These are phyloP conservation scores for Steromphala cineraria DNA, from an alignment of 2,888 invertebrate genomes.

Conservation along the genomic window DNA sequence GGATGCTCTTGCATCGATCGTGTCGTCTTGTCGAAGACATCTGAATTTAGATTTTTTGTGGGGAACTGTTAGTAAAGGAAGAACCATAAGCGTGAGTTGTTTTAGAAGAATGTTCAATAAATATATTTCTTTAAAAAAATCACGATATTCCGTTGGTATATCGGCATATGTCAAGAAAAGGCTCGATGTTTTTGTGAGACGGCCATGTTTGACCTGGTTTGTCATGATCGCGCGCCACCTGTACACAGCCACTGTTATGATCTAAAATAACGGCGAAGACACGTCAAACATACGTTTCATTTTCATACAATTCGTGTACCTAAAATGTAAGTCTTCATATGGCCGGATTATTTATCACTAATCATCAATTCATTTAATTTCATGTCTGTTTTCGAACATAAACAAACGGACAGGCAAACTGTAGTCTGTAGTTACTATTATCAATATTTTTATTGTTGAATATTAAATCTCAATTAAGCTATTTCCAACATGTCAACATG, in stretches of 20 bases:
- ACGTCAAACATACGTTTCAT: background rate
- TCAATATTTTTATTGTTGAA: too few relatives aligned
- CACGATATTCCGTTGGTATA: background rate
- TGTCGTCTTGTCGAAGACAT: constrained; percentile 61
- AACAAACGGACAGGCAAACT: background rate
- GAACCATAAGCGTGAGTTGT: constrained; percentile 31
- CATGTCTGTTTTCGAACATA: too few relatives aligned
- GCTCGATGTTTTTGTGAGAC: background rate
- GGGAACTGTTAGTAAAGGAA: constrained; percentile 41
- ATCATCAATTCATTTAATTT: too few relatives aligned
- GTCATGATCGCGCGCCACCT: background rate
- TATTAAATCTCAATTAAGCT: too few relatives aligned
- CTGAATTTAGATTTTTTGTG: constrained; percentile 67
- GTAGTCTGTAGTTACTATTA: too few relatives aligned
- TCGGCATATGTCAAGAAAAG: background rate
- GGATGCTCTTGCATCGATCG: constrained; percentile 64
- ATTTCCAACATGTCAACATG: too few relatives aligned
- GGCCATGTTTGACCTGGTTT: constrained; percentile 22
- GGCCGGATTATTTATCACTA: too few relatives aligned
- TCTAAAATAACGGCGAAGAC: background rate
- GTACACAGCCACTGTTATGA: background rate
- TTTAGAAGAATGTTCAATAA: too few relatives aligned
- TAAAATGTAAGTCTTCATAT: background rate
- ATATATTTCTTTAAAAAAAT: too few relatives aligned
- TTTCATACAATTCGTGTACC: background rate